Evolutionary conservation across 2,797 vertebrate species (phyloP).

Genomic region (Eospalax fontanierii): DNA sequence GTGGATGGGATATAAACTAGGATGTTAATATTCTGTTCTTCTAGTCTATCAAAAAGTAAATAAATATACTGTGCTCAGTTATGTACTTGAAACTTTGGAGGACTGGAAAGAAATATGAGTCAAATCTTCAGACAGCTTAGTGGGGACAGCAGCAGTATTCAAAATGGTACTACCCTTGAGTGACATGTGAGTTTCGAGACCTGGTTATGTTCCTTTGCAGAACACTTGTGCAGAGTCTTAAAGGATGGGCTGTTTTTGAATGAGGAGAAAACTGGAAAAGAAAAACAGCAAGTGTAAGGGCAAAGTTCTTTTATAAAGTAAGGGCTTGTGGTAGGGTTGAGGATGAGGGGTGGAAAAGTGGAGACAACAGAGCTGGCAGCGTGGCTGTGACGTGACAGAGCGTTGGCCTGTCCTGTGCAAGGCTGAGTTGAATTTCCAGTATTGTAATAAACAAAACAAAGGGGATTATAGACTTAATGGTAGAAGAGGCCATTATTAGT

Average conservation of each 20-base stretch:
- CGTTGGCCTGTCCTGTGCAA: not conserved
- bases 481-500: slow-evolving; percentile 4
- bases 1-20: not conserved
- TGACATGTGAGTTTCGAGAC: not conserved
- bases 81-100: not conserved
- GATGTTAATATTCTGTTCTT: slow-evolving; percentile 20
- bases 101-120: slow-evolving; percentile 11
- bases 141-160: not conserved
- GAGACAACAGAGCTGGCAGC: not conserved
- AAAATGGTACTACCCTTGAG: not conserved
- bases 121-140: slow-evolving; percentile 30
- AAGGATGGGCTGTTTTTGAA: not conserved
- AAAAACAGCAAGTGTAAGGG: not conserved
- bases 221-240: not conserved
- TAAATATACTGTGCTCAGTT: not conserved
- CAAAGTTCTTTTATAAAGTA: not conserved
- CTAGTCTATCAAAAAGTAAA: slow-evolving; percentile 34
- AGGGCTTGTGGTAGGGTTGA: not conserved
- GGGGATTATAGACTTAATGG: not conserved
- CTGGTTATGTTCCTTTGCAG: not conserved
- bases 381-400: not conserved
- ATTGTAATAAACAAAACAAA: not conserved
- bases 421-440: not conserved
- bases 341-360: not conserved
- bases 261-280: slow-evolving; percentile 17